Evolutionary conservation across 2,113 vertebrate genomes (phyloP), one percentile per base, ranked within the genome.

Genomic region (Vulpes vulpes): DNA sequence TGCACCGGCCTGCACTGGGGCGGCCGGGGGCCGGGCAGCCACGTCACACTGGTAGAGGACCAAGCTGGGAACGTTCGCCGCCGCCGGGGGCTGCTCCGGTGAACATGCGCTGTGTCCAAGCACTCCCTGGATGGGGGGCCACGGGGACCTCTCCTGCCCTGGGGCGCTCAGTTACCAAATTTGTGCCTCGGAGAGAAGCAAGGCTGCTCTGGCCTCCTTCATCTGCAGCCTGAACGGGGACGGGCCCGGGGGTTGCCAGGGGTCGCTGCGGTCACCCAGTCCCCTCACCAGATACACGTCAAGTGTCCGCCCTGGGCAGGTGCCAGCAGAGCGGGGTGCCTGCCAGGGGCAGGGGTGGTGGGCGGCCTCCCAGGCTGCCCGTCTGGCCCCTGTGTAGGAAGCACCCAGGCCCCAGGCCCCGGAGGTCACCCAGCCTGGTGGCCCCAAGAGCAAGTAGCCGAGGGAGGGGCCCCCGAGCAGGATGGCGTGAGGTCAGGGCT

Each of bases 11-110:
- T 19, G 53, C 7, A 0, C 79, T 2, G 27, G 43, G 55, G 6
- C 0, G 51, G 49, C 49, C 15, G 6, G 51, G 53, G 35, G 20
- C 2, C 3, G 69, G 67, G 67, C 6, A 0, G n/a, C 0, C 0
- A 1, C 2, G 64, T 15, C 79, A 5, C 64, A 2, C n/a, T 4
- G 8, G 17, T 25, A 5, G 11, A 4, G 2, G 23, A 5, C 20
- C 25, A 43, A 43, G 23, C 32, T 5, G 5, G 15, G 23, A 38
- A 8, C 1, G 20, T 9, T 14, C 11, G 12, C 69, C 10, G 43
- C 55, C 7, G 0, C 84, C 0, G 65, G 2, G 22, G 38, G 73
- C 57, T 38, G 53, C 32, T 49, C 11, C 43, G 0, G 1, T 27
- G 90, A 9, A 2, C 22, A 32, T 5, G 2, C 35, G 4, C 55